Percentiles rank a stretch among this genome's conserved stretches.
Evolutionary conservation across 1,140 invertebrate species (phyloP).

Genomic region (Temnothorax curvispinosus): DNA sequence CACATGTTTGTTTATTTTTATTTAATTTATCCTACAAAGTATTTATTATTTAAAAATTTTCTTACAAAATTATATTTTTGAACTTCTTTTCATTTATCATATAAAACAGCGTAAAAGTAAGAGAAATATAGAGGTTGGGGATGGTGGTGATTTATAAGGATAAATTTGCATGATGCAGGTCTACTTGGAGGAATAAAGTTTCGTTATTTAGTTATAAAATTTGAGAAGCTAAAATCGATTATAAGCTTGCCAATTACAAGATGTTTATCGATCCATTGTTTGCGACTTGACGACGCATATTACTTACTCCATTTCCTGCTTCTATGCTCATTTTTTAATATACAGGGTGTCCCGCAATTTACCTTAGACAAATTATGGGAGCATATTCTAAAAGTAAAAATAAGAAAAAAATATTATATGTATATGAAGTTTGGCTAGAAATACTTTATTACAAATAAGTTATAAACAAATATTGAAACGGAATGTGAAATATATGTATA

Average conservation of each 20-base stretch:
- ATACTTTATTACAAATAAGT: too few species aligned
- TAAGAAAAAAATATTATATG: too few species aligned
- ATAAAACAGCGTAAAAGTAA: not conserved
- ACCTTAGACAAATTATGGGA: too few species aligned
- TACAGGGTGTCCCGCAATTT: too few species aligned
- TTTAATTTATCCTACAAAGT: not conserved
- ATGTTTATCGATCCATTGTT: slow-evolving; percentile 7
- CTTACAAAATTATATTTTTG: not conserved
- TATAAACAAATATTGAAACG: too few species aligned
- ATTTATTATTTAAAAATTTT: not conserved
- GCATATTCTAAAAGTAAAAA: too few species aligned
- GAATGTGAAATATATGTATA: too few species aligned
- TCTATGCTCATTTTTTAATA: not conserved
- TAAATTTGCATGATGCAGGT: not conserved
- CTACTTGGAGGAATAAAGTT: not conserved
- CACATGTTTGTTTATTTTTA: not conserved
- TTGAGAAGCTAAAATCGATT: not conserved
- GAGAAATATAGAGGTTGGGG: not conserved
- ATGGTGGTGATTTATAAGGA: not conserved
- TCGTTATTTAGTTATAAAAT: not conserved
- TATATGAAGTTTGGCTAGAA: too few species aligned
- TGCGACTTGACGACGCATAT: not conserved
- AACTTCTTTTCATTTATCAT: not conserved
- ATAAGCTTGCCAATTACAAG: not conserved
- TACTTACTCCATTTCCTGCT: not conserved